Base-by-base conservation (phyloP, 2,113 vertebrate genomes). In the Orientallactaga bullata region DNA sequence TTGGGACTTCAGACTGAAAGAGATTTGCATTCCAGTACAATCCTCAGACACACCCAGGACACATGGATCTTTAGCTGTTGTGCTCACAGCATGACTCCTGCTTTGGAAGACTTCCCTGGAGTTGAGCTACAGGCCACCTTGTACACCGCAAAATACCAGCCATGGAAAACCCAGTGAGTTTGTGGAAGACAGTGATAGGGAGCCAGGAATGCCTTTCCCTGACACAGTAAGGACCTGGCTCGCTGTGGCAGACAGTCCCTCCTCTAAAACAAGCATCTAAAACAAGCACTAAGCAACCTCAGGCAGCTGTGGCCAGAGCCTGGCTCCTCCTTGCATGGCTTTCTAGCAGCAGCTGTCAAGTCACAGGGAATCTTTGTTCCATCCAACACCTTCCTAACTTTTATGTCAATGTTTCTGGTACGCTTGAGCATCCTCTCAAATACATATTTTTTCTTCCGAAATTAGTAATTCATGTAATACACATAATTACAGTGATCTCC, bases 341-440 rank as follows among this genome's bases (percentile, higher is more conserved):
- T 85, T 87, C 92, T 77, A 89, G 90, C 78, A 92, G 95, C 97
- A 96, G 97, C 97, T 97, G 97, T 89, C 95, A 94, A 77, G 78
- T 82, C 91, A 97, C 94, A 97, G 94, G 96, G 93, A 95, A 95
- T 73, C 94, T 97, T 96, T 97, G 97, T 97, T 97, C 96, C 94
- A 79, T 35, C n/a, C 74, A 95, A 95, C n/a, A 69, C 47, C 60
- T 93, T 82, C 78, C 66, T 85, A 85, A 92, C 61, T 88, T 92
- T 95, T 51, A 69, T 65, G 83, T 95, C 96, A 93, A 95, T 87
- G 92, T 89, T 94, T 83, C 35, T 88, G 85, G 76, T 83, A 63
- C 58, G 58, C 78, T 69, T 88, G 47, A 78, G 90, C 88, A 7
- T 94, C 73, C 81, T 94, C 63, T 82, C 69, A 78, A 95, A 72